Conservation (phyloP, 92 coral and sea anemone species). For the Porites evermanni region DNA sequence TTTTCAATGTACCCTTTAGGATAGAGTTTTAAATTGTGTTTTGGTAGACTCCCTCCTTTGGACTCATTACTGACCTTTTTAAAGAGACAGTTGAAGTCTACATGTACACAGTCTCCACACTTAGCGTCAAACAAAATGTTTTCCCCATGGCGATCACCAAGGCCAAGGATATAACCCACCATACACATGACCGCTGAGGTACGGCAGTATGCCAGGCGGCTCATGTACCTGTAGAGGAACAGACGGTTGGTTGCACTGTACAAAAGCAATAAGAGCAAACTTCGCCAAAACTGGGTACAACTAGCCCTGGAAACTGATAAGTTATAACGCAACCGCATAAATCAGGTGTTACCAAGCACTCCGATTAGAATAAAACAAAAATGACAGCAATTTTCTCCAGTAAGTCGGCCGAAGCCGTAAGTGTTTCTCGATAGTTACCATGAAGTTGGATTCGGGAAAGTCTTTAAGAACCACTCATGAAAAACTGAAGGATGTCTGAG, state of each 20-base stretch:
- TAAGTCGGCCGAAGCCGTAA: not conserved
- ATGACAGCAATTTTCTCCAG: not conserved
- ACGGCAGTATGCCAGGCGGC: constrained; percentile 96
- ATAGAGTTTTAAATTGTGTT: no score
- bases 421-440: constrained; percentile 65
- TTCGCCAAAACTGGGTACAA: no score
- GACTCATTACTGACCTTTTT: constrained; percentile 72
- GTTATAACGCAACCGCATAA: no score
- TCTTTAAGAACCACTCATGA: constrained; percentile 94
- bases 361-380: not conserved
- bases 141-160: constrained; percentile 99
- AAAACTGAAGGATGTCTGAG: constrained; percentile 92
- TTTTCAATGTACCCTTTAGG: no score
- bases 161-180: constrained; percentile 97
- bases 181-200: constrained; percentile 99
- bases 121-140: constrained; percentile 95
- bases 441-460: constrained; percentile 96
- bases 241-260: no score
- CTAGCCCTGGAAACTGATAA: no score
- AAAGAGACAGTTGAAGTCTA: constrained; percentile 96
- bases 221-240: constrained; percentile 77
- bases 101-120: constrained; percentile 96
- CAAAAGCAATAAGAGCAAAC: no score
- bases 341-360: no score
- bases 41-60: not conserved